Conservation (phyloP, 2,888 invertebrate genomes). For the Ptilodon capucinus region DNA sequence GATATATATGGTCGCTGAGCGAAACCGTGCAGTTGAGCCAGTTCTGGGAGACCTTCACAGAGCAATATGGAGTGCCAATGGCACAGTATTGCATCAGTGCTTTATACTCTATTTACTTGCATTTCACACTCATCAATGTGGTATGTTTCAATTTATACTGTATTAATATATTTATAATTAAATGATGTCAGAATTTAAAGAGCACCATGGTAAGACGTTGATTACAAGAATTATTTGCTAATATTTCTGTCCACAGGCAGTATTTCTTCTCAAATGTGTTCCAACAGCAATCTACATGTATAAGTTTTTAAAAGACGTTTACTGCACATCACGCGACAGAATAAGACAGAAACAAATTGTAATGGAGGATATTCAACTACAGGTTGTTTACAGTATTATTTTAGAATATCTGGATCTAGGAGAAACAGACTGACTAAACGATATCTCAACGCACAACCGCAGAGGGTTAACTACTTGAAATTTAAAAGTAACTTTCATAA, state of each 20-base stretch:
- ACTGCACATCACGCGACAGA: slow-evolving; percentile 51
- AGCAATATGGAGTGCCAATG: slow-evolving; percentile 47
- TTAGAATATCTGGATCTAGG: too few species aligned
- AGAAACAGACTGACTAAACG: too few species aligned
- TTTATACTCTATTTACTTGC: slow-evolving; percentile 46
- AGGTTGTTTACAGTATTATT: slow-evolving; percentile 43
- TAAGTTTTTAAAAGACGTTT: slow-evolving; percentile 54
- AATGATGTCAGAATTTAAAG: not conserved
- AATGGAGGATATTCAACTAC: slow-evolving; percentile 64
- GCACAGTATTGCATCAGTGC: slow-evolving; percentile 46
- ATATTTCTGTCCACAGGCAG: slow-evolving; percentile 35
- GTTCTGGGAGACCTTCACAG: slow-evolving; percentile 40
- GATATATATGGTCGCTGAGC: slow-evolving; percentile 5
- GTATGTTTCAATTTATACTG: slow-evolving; percentile 38
- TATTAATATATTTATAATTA: not conserved
- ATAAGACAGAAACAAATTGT: slow-evolving; percentile 55
- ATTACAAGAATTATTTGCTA: not conserved
- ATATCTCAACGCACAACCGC: too few species aligned
- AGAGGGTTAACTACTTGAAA: too few species aligned
- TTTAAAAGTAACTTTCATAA: too few species aligned
- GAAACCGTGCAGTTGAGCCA: slow-evolving; percentile 8
- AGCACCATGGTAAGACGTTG: too few species aligned
- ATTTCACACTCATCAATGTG: slow-evolving; percentile 53
- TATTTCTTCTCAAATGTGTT: slow-evolving; percentile 60
- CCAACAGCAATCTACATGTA: slow-evolving; percentile 60